These are phyloP conservation scores for Drosophila watanabei DNA, from an alignment of 1,140 invertebrate species.

Conservation along the genomic window DNA sequence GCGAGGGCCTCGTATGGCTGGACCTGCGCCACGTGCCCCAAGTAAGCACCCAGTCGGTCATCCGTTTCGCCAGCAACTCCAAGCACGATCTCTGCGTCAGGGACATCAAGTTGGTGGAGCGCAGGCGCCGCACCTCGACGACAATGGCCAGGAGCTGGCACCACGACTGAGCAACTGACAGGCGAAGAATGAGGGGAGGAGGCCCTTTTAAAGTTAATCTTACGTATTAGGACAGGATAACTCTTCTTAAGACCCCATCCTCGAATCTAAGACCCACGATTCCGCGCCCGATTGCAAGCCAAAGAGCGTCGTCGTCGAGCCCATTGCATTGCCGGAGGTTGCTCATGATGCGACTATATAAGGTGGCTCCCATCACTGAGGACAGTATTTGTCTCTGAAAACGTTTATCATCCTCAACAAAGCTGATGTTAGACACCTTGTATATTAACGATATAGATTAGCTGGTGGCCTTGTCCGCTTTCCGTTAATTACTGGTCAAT, in stretches of 20 bases:
- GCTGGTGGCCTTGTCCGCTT: conserved; percentile 8
- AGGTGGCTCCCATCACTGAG: neutral
- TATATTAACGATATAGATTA: neutral
- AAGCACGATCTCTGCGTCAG: conserved; percentile 91
- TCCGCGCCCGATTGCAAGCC: conserved; percentile 36
- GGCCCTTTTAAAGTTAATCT: conserved; percentile 19
- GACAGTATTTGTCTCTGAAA: neutral
- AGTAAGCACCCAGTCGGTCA: conserved; percentile 91
- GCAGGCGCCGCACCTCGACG: conserved; percentile 45
- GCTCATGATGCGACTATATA: neutral
- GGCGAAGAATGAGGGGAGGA: conserved; percentile 16
- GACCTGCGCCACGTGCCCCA: conserved; percentile 92
- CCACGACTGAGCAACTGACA: conserved; percentile 49
- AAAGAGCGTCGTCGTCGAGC: conserved; percentile 31
- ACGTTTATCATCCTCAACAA: neutral
- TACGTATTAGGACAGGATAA: conserved; percentile 21
- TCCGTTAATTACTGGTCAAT: neutral
- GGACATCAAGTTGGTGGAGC: conserved; percentile 90
- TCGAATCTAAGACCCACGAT: conserved; percentile 1
- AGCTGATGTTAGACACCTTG: neutral
- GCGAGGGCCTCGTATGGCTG: conserved; percentile 88
- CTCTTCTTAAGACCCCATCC: conserved; percentile 20
- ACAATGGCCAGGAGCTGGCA: conserved; percentile 47
- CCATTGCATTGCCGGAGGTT: conserved; percentile 21
- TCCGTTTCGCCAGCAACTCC: conserved; percentile 92